Base-by-base conservation (phyloP, 2,888 invertebrate species). In the Ophraella communa region DNA sequence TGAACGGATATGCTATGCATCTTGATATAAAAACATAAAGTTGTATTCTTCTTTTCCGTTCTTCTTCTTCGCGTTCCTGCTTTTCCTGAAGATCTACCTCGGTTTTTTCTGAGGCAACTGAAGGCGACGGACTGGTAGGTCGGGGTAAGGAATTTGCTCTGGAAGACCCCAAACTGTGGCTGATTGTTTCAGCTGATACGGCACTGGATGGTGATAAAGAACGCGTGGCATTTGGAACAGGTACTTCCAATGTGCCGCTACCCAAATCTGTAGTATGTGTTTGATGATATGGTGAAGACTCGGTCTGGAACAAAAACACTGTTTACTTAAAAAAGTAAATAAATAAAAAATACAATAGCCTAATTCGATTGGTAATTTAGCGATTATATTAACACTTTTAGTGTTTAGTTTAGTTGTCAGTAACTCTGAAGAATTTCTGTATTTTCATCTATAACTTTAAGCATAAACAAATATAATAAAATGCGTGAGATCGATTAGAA, bases 1-100 rank as follows among this genome's bases (percentile, higher is more conserved):
- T 99, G 86, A 99, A 99, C 5, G 98, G 98, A 85, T 99, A 98
- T 5, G 99, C 96, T 78, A 98, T 91, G 84, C 98, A 97, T 80
- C 98, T 88, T 71, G 98, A 96, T 71, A 99, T 95, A 83, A 99
- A 99, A 71, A 99, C 98, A 84, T 99, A 99, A 42, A 99, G 85
- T 81, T 99, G 99, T 64, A 99, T 89, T 66, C 95, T 89, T 67
- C 92, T 89, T 81, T 98, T 98, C 69, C 97, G 89, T 77, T 98
- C 96, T 79, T 98, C 98, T 83, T 99, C 98, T 80, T 98, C 92
- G 67, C 94, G 90, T 80, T 98, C 98, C 74, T 96, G 95, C 80
- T 94, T 94, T 78, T 96, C 96, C 85, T 92, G 92, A 42, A 92
- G 85, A 79, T 94, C 94, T 72, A 87, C 87, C 77, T 93, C 93